Evolutionary conservation across 64 coral and sea anemone genomes (phyloP).

Genomic region (Montipora cactus): DNA sequence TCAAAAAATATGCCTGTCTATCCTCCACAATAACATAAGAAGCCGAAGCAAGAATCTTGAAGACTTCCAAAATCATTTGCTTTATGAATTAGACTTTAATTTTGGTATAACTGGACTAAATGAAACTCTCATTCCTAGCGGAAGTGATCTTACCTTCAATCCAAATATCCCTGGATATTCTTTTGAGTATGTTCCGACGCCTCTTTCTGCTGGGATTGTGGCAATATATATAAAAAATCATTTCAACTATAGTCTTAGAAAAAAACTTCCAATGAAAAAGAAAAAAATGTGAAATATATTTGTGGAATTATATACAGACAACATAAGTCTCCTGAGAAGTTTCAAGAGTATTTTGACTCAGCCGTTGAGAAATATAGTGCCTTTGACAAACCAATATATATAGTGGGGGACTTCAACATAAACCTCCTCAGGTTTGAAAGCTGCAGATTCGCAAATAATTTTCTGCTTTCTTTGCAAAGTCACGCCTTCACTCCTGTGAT

Average conservation of each 20-base stretch:
- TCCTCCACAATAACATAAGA: too few species aligned
- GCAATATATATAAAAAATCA: conserved; percentile 8
- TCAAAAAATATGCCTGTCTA: too few species aligned
- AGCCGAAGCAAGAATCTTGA: too few species aligned
- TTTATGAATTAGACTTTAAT: too few species aligned
- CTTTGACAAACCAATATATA: background rate
- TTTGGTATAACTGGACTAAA: background rate
- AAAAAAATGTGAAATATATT: background rate
- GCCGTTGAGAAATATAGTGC: background rate
- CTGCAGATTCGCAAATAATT: too few species aligned
- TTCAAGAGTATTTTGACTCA: background rate
- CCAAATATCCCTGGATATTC: conserved; percentile 14
- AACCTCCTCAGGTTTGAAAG: too few species aligned
- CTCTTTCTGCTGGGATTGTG: conserved; percentile 6
- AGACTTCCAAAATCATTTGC: too few species aligned
- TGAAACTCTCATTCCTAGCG: background rate
- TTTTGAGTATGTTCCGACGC: background rate
- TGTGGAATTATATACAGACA: conserved; percentile 6
- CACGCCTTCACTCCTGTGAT: too few species aligned
- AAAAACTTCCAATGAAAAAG: background rate
- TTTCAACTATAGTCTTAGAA: conserved; percentile 14
- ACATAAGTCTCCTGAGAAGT: conserved; percentile 14
- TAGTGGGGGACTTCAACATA: too few species aligned
- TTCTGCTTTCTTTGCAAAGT: too few species aligned
- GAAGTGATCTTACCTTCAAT: conserved; percentile 1